phyloP scores from a whole-genome alignment of 2,797 vertebrate species.

The Sebastes dallii region DNA sequence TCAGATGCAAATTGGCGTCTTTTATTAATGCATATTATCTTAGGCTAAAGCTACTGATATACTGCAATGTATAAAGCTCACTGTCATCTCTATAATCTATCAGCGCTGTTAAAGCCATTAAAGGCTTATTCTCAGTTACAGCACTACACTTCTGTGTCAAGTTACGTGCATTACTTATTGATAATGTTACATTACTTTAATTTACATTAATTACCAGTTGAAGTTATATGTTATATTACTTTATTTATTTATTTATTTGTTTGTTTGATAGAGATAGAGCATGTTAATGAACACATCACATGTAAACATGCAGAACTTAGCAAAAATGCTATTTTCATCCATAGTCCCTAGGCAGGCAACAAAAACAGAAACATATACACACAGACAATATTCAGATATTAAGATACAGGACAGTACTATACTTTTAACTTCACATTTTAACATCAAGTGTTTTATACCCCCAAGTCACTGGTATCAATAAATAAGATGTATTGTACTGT shows the following conservation, averaged over 20 bases:
- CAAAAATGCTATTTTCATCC: no score
- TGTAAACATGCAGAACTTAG: no score
- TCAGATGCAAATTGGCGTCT: background rate
- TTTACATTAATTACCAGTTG: background rate
- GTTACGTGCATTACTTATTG: background rate
- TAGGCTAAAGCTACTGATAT: background rate
- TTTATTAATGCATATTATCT: background rate
- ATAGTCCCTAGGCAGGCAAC: no score
- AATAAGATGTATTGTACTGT: background rate
- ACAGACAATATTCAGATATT: background rate
- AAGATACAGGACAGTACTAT: accelerated
- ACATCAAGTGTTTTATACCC: background rate
- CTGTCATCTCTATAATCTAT: background rate
- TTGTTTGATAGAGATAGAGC: background rate
- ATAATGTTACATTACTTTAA: background rate
- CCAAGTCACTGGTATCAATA: background rate
- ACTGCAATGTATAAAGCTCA: background rate
- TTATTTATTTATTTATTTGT: background rate
- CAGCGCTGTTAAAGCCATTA: background rate
- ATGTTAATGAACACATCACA: background rate
- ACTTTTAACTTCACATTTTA: background rate
- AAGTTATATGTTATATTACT: background rate
- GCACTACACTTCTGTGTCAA: background rate
- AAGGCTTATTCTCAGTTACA: background rate
- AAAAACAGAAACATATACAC: no score